Conservation (phyloP, 1,140 invertebrate genomes). For the Planococcus citri region DNA sequence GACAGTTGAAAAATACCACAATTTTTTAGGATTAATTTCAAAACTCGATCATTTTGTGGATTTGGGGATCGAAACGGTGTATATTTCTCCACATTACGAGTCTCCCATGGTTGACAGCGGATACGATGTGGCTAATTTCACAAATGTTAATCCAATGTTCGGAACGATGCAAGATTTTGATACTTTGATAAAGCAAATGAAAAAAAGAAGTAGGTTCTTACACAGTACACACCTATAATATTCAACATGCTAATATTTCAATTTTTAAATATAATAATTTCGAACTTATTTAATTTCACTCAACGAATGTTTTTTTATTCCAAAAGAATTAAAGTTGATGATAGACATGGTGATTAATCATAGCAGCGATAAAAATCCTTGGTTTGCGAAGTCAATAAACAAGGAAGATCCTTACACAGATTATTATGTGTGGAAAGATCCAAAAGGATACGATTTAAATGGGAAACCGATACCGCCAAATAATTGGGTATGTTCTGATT, state of each 20-base stretch:
- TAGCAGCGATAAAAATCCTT: constrained; percentile 57
- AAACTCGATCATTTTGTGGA: constrained; percentile 50
- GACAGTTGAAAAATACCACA: no score
- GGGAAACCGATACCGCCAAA: constrained; percentile 36
- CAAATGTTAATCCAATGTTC: constrained; percentile 49
- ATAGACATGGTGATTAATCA: constrained; percentile 77
- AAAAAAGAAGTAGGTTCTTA: no score
- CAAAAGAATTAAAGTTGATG: constrained; percentile 59
- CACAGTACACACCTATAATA: no score
- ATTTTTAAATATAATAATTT: no score
- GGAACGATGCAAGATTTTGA: constrained; percentile 42
- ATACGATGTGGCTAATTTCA: constrained; percentile 63
- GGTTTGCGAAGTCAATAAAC: constrained; percentile 53
- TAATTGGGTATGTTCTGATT: constrained; percentile 45
- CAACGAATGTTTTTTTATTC: no score
- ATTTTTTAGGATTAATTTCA: no score
- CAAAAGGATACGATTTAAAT: constrained; percentile 32
- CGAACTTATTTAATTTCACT: no score
- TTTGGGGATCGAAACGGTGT: constrained; percentile 45
- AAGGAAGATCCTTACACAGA: constrained; percentile 46
- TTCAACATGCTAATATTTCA: no score
- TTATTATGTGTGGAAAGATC: constrained; percentile 71
- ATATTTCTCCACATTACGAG: constrained; percentile 56
- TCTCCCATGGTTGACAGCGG: constrained; percentile 55
- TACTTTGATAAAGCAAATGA: not conserved